A percentile compares a stretch with the other conserved stretches of the same genome.
phyloP scores from a whole-genome alignment of 2,113 vertebrate genomes.

The Mesoclemmys tuberculata region DNA sequence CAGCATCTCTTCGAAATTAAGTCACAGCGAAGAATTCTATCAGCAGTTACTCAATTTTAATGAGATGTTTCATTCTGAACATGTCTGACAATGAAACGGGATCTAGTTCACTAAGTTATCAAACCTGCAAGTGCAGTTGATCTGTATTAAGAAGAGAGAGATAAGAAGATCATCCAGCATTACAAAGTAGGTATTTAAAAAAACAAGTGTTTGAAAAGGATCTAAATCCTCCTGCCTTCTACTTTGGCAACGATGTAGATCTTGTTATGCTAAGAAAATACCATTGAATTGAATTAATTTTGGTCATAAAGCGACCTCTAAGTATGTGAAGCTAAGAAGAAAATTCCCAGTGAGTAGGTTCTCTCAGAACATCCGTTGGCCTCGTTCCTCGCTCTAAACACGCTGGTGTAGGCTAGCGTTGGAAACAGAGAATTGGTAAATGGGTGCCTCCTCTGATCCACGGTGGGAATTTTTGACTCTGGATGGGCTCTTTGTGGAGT shows the following conservation, averaged over 20 bases:
- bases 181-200: background rate
- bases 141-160: background rate
- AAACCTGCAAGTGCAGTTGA: background rate
- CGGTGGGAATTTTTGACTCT: no score
- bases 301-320: background rate
- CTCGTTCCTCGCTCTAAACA: no score
- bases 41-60: background rate
- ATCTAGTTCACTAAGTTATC: background rate
- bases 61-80: background rate
- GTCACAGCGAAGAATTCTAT: background rate
- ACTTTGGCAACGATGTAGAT: no score
- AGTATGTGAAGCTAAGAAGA: background rate
- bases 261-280: background rate
- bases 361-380: background rate
- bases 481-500: no score
- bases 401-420: no score
- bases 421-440: no score
- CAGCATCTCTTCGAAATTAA: no score
- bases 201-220: no score
- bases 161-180: background rate
- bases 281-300: background rate
- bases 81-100: background rate
- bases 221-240: no score
- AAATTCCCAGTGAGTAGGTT: background rate
- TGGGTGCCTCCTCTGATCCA: no score